Conservation (phyloP, 2,888 invertebrate species). For the Andricus quercusramuli region DNA sequence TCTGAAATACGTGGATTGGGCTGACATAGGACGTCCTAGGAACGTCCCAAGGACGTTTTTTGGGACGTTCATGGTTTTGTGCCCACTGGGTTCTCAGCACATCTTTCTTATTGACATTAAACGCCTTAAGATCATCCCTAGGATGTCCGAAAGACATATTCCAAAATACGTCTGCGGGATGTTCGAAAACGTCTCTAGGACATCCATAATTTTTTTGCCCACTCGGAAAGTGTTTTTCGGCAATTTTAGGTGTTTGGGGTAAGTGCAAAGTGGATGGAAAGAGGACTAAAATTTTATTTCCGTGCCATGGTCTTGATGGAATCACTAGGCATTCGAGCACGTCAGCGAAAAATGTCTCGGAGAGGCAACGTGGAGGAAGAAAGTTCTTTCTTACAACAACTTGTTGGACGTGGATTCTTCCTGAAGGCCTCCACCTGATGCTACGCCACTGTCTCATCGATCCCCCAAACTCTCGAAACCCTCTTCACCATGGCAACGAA, state of each 20-base stretch:
- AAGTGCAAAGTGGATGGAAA: background rate
- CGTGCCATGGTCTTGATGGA: background rate
- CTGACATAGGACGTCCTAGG: no score
- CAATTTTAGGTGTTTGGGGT: background rate
- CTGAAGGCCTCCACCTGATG: constrained; percentile 70
- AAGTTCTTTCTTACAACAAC: constrained; percentile 49
- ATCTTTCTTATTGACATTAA: no score
- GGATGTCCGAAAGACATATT: no score
- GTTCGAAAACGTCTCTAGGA: no score
- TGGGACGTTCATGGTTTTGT: no score
- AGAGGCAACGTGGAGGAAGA: background rate
- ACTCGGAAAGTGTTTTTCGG: background rate
- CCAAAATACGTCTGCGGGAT: no score
- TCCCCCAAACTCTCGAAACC: constrained; percentile 71
- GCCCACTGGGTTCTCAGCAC: no score
- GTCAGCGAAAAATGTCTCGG: background rate
- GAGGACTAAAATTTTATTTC: background rate
- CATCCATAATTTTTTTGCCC: no score
- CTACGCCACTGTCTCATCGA: constrained; percentile 77
- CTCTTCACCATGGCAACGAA: constrained; percentile 69
- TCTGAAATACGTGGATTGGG: no score
- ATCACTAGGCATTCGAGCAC: background rate
- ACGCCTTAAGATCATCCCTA: no score
- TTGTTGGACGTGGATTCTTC: constrained; percentile 68
- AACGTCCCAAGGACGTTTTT: no score